Base-by-base conservation (phyloP, 2,888 invertebrate species). In the Ceramica pisi region DNA sequence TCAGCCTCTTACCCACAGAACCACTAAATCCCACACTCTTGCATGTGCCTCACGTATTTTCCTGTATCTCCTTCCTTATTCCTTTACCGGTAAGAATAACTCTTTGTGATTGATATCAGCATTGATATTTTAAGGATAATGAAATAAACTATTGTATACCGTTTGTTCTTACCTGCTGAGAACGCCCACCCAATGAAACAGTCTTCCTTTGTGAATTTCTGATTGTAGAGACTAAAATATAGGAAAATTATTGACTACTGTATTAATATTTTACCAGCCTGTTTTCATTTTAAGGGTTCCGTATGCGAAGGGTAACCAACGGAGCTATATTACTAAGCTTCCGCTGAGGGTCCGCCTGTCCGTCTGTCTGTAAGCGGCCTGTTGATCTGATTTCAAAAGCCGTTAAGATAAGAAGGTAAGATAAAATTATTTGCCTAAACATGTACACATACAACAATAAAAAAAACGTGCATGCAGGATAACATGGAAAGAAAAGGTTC, bases 31-130 rank as follows among this genome's bases (percentile, higher is more conserved):
- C 12, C 21, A 16, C 21, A 60, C 48, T 78, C 6, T n/a, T 19
- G 57, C 16, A 80, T 80, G 56, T 8, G 10, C 0, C n/a, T 60
- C 79, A 79, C 79, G 79, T 83, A 79, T 38, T 67, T 78, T 82
- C 82, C 79, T 23, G 23, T 50, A 74, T 69, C 64, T 12, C 66
- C 85, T 77, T 75, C 81, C 79, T 65, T 51, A 38, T 79, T 73
- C 74, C 79, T 67, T 82, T 38, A 53, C 14, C 9, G 67, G 57
- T 14, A 65, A 53, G 74, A 60, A 67, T 82, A 64, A 72, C 44
- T 82, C 78, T 78, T 78, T 78, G 82, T 77, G 68, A 76, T 81
- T 77, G 82, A 59, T 60, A 81, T 81, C 41, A 77, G 38, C 59
- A 77, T 77, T 76, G 51, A 53, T 76, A 67, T 76, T 46, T 70